Base-by-base conservation (phyloP, 2,797 vertebrate genomes). In the Kryptopterus vitreolus region DNA sequence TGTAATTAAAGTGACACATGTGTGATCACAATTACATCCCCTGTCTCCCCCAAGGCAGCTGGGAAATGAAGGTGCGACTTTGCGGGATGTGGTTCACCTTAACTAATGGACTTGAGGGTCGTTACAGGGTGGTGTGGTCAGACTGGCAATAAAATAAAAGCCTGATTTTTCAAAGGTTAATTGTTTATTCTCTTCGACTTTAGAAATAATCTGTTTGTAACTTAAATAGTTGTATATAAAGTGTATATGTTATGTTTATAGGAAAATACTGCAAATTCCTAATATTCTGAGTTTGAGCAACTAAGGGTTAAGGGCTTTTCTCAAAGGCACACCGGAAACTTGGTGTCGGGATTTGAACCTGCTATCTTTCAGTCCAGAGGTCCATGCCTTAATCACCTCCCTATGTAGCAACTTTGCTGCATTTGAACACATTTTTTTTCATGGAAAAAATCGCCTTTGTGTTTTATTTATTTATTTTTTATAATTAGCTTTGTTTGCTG, bases 1-100 rank as follows among this genome's bases (percentile, higher is more conserved):
- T 80, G 80, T 90, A 89, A 92, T 93, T 90, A 92, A 92, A 92
- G 88, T 91, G 89, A 90, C 92, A 93, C 89, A 87, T 88, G 89
- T 86, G 91, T 86, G 31, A 87, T 91, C 86, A 83, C 86, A 89
- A 88, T 90, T 90, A 84, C 66, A 77, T 50, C 59, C 78, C 75
- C 5, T 43, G 57, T 73, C 85, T 66, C 55, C 78, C 35, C 50
- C 13, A 26, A 1, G 29, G 11, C 31, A 29, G 43, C 8, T 2
- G n/a, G 58, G 38, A 48, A 52, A 61, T 61, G 22, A 70, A 58
- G 50, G 55, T 52, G 35, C 59, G 63, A 58, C 22, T 69, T 58
- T 22, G 43, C 15, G 46, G n/a, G 72, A 58, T 46, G 29, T 72
- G 69, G 20, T 26, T 69, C 12, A 24, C 16, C 11, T 57, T n/a